Evolutionary conservation across 2,113 vertebrate species (phyloP), one percentile per base, ranked within the genome.

Genomic region (Mesitornis unicolor): DNA sequence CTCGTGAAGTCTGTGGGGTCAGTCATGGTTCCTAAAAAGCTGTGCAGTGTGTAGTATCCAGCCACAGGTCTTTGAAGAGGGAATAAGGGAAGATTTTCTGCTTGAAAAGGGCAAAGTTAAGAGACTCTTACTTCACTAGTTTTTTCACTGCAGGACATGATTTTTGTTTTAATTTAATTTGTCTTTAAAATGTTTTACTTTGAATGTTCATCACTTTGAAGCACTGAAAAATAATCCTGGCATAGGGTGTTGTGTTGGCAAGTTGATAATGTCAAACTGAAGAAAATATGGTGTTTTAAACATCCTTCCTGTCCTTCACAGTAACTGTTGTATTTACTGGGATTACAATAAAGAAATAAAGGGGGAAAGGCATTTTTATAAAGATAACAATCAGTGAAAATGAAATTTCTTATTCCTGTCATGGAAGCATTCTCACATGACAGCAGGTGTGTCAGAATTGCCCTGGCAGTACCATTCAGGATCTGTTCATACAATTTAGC

Each of bases 221-320:
- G 65, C 24, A 36, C 42, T 59, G 83, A 80, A 79, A 85, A 70
- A 36, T 88, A 43, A 80, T 79, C 51, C 88, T 96, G 95, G 83
- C 84, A 73, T 21, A 63, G 53, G 54, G 21, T 50, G 20, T 18
- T 15, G 45, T 74, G 54, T 91, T 94, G 94, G 65, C 84, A 82
- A 43, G 35, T 94, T 69, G 45, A 71, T 87, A 85, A 80, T 54
- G 24, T 51, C 40, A 64, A n/a, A 19, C 36, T 76, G 54, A 20
- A 60, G 84, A 68, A 87, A 93, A 79, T 31, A 10, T 3, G 22
- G 25, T 60, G 69, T 59, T 87, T 84, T 70, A 53, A 29, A 26
- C 18, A 15, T 82, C 60, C 48, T 51, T 81, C 36, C 18, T 85
- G 33, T 82, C 42, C 47, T 87, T 90, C 19, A 10, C 53, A 88